A percentile compares a stretch with the other conserved stretches of the same genome.
These are phyloP conservation scores for Artibeus jamaicensis DNA, from an alignment of 2,797 vertebrate genomes.

Conservation along the genomic window DNA sequence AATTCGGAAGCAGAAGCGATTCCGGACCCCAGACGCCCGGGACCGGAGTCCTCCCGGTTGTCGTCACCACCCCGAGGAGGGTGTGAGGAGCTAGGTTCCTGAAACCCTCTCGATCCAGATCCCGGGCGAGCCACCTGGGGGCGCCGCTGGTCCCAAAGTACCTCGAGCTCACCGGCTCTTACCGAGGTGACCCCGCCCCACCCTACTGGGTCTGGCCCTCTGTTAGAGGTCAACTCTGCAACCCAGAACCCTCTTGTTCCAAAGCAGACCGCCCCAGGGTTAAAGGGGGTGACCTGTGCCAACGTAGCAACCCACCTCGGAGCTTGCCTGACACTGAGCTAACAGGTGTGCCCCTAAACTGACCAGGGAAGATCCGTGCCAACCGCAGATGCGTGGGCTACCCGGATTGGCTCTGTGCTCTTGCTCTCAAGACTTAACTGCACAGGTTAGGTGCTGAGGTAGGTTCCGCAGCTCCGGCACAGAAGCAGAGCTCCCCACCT, in stretches of 20 bases:
- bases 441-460: neutral
- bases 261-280: neutral
- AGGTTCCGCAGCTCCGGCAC: neutral
- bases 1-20: neutral
- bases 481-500: neutral
- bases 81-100: neutral
- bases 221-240: neutral
- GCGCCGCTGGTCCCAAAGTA: conserved; percentile 62
- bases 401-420: neutral
- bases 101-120: neutral
- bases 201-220: neutral
- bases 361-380: neutral
- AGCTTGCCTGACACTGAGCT: neutral
- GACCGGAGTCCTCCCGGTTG: neutral
- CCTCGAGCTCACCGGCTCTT: neutral
- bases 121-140: conserved; percentile 60
- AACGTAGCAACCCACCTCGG: neutral
- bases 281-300: neutral
- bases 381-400: neutral
- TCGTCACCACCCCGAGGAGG: rapidly evolving
- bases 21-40: neutral
- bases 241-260: neutral
- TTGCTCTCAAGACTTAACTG: neutral
- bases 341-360: neutral
- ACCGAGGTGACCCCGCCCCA: neutral